Percentiles rank a stretch among this genome's conserved stretches.
Evolutionary conservation across 2,797 vertebrate genomes (phyloP).

Genomic region (Malacoraja senta): DNA sequence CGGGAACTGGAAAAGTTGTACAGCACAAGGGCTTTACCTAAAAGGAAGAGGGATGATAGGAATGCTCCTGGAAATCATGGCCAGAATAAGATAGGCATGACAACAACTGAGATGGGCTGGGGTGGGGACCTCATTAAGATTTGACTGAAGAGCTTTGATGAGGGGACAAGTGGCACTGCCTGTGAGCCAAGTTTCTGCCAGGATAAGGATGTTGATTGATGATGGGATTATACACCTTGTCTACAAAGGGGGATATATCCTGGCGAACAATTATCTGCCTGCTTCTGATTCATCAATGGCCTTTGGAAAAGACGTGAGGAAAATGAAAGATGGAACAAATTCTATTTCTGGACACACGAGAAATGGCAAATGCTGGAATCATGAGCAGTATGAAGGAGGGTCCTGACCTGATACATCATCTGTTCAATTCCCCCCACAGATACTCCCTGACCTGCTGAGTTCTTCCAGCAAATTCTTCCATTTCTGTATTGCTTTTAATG

Average conservation of each 20-base stretch:
- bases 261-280: background rate
- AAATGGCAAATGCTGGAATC: no score
- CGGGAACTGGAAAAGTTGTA: background rate
- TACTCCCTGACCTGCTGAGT: no score
- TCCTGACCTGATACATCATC: no score
- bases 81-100: background rate
- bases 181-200: background rate
- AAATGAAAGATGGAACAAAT: background rate
- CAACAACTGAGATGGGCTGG: background rate
- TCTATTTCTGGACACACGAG: background rate
- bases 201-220: background rate
- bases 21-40: background rate
- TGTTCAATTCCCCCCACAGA: no score
- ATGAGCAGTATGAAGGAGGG: no score
- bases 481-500: background rate
- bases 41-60: background rate
- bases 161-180: background rate
- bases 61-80: background rate
- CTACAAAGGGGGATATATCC: background rate
- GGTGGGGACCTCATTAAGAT: background rate
- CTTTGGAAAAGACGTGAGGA: background rate
- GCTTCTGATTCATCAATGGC: background rate
- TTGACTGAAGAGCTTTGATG: background rate
- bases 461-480: no score
- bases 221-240: background rate